These are phyloP conservation scores for Agriopis marginaria DNA, from an alignment of 2,888 invertebrate species.

Conservation along the genomic window DNA sequence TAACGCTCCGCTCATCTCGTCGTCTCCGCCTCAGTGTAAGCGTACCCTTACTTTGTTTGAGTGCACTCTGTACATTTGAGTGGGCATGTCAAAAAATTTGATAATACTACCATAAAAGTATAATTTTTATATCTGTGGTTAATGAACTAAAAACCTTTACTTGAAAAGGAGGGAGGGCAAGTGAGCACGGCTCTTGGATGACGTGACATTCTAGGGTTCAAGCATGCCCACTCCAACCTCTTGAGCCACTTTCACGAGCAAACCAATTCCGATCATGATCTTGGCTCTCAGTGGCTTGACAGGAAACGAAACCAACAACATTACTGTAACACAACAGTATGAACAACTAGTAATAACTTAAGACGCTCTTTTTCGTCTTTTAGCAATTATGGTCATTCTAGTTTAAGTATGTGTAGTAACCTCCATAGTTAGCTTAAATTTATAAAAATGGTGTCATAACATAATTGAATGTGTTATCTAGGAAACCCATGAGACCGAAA, in stretches of 20 bases:
- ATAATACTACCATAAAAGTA: too few relatives aligned
- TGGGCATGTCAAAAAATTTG: too few relatives aligned
- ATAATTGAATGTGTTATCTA: too few relatives aligned
- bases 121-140: too few relatives aligned
- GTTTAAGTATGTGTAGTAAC: too few relatives aligned
- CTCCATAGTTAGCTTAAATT: too few relatives aligned
- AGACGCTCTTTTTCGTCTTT: too few relatives aligned
- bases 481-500: too few relatives aligned
- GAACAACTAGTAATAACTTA: not conserved
- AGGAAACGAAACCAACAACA: slow-evolving; percentile 1
- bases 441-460: too few relatives aligned
- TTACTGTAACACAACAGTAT: not conserved
- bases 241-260: slow-evolving; percentile 10
- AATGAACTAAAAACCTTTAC: not conserved
- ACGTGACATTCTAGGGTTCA: not conserved
- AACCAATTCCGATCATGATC: slow-evolving; percentile 17
- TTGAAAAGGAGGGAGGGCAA: not conserved
- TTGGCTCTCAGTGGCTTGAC: slow-evolving; percentile 6
- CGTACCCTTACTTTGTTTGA: too few relatives aligned
- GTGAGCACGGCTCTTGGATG: not conserved
- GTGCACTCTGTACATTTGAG: not conserved
- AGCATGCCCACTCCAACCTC: slow-evolving; percentile 4
- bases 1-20: too few relatives aligned
- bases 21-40: not conserved
- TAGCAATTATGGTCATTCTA: too few relatives aligned